Evolutionary conservation across 2,888 invertebrate species (phyloP).

Genomic region (Saturnia pavonia): DNA sequence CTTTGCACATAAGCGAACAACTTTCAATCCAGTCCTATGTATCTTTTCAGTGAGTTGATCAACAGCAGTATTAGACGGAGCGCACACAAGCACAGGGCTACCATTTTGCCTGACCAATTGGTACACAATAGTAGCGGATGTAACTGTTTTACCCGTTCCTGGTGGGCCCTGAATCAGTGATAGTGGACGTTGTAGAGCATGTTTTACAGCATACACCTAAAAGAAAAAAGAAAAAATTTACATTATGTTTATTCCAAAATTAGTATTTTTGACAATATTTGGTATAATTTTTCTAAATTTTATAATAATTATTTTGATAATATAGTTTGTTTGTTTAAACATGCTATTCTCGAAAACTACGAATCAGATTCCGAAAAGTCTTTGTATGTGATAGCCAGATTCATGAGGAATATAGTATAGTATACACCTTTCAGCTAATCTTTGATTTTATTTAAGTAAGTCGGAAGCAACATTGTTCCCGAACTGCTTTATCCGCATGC

Average conservation of each 20-base stretch:
- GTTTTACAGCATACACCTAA: constrained; percentile 98
- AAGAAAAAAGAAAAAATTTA: constrained; percentile 24
- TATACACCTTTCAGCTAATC: too few relatives aligned
- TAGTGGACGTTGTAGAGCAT: constrained; percentile 96
- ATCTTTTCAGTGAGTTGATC: constrained; percentile 99
- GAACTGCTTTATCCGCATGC: too few relatives aligned
- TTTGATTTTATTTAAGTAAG: too few relatives aligned
- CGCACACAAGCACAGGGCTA: constrained; percentile 97
- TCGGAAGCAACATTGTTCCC: too few relatives aligned
- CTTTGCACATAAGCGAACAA: constrained; percentile 97
- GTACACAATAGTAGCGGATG: constrained; percentile 99
- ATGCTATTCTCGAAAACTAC: too few relatives aligned
- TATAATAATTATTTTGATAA: not conserved
- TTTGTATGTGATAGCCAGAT: too few relatives aligned
- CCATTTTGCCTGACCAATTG: constrained; percentile 97
- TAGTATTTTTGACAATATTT: not conserved
- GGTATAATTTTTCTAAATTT: not conserved
- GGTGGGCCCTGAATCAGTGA: constrained; percentile 99
- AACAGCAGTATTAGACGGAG: constrained; percentile 99
- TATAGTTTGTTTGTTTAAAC: too few relatives aligned
- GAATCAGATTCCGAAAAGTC: too few relatives aligned
- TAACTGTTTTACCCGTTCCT: constrained; percentile 99
- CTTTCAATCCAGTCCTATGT: constrained; percentile 96
- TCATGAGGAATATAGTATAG: too few relatives aligned
- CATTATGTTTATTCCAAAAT: not conserved